Base-by-base conservation (phyloP, 1,140 invertebrate genomes). In the Pantala flavescens region DNA sequence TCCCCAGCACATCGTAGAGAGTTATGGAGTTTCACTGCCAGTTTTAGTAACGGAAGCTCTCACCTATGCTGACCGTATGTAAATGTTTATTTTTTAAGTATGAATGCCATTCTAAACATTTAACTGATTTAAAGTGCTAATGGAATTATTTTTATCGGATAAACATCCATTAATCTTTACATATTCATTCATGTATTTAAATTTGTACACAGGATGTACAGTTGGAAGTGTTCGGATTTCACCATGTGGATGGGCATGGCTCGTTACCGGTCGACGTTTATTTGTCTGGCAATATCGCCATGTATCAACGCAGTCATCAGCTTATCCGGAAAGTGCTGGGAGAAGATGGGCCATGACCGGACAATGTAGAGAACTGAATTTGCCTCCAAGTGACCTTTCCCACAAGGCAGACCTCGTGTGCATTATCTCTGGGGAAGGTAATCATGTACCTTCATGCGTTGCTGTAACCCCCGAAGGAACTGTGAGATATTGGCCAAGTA, bases 381-480 rank as follows among this genome's bases (percentile, higher is more conserved):
- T 98, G 19, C 95, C 95, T 0, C 93, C 95, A 72, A 97, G 94
- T 81, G 95, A 97, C 82, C 84, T 98, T 19, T 92, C 92, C 1
- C 95, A 98, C 81, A 90, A 91, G 81, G 94, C 95, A n/a, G 90
- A 94, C 75, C 86, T 97, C 28, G 91, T 97, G 9, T 88, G 89
- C 76, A 88, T 97, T 10, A 93, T 94, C 81, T 84, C 89, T 71
- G 84, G 86, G 7, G 83, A 86, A 76, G 88, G 89, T 16, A 87
- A 88, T 75, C 90, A 91, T 86, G 87, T 90, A 77, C 92, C 95
- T 28, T 91, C 92, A 12, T 96, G 94, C 79, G 90, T 98, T 77
- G 95, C 95, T 55, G 93, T 96, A 0, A 97, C 95, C 14, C 95
- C 96, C 24, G 95, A 97, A 81, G 96, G 95, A n/a, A 86, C 90